Percentiles rank a stretch among this genome's conserved stretches.
These are phyloP conservation scores for Hexactinellida sp. DNA, from an alignment of 37 sponge, comb jelly and placozoan species.

Conservation along the genomic window DNA sequence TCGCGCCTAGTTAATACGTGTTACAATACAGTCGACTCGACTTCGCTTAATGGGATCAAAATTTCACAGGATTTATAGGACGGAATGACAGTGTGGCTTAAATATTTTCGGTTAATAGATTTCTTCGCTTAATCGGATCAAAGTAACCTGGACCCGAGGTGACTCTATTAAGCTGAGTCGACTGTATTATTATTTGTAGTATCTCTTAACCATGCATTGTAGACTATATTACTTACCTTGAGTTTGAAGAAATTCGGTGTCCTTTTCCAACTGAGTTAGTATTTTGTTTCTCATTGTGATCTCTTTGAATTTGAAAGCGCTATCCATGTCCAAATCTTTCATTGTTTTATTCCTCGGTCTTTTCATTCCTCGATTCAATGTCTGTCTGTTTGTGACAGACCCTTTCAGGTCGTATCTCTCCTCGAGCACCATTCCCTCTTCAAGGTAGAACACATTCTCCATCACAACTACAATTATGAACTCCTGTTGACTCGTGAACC, in stretches of 20 bases:
- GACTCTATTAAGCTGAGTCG: too few species aligned
- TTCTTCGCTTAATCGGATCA: too few species aligned
- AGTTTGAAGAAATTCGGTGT: slow-evolving; percentile 50
- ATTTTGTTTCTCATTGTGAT: slow-evolving; percentile 13
- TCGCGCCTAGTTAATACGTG: slow-evolving; percentile 22
- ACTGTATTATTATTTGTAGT: too few species aligned
- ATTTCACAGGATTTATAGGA: too few species aligned
- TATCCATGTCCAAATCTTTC: slow-evolving; percentile 68
- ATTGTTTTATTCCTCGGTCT: slow-evolving; percentile 32
- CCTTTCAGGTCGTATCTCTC: slow-evolving; percentile 79
- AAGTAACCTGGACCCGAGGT: too few species aligned
- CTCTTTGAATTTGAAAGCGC: slow-evolving; percentile 24
- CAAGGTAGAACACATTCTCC: slow-evolving; percentile 76
- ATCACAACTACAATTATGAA: slow-evolving; percentile 73
- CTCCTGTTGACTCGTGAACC: slow-evolving; percentile 58
- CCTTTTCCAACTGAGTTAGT: slow-evolving; percentile 52
- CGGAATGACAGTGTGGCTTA: too few species aligned
- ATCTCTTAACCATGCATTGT: not conserved
- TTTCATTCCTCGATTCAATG: slow-evolving; percentile 25
- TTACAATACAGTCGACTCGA: too few species aligned
- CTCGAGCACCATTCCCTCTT: slow-evolving; percentile 28
- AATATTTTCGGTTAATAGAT: too few species aligned
- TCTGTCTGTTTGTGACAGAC: slow-evolving; percentile 49
- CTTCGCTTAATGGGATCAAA: too few species aligned
- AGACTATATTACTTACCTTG: not conserved